Base-by-base conservation (phyloP, 2,888 invertebrate species). In the Ophion ellenae region DNA sequence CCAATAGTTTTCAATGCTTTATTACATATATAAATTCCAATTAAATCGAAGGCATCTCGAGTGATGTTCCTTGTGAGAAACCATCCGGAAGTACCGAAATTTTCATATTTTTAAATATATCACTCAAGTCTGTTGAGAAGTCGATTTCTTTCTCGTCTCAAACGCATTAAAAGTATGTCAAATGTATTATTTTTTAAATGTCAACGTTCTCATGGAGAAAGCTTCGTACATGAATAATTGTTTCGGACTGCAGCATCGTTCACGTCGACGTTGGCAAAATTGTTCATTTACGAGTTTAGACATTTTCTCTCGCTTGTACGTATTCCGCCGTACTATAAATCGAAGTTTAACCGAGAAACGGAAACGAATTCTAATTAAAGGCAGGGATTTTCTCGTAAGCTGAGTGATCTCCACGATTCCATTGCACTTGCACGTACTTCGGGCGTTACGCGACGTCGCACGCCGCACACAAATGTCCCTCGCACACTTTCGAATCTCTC, bases 301-400 rank as follows among this genome's bases (percentile, higher is more conserved):
- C 20, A 59, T 32, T 32, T 20, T 73, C 28, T 11, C 32, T 70
- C 28, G 17, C 5, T 14, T 11, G 45, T 67, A 2, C 53, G 2
- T 36, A 1, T 57, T 66, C 66, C 6, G 20, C 57, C n/a, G 73
- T 40, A n/a, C n/a, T 17, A 53, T 14, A 70, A 61, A 61, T 63
- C 53, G 70, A 71, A 28, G 47, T 67, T 66, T 53, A 75, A 20
- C 64, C 28, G 59, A 69, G 45, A 74, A 83, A 81, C 83, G 80
- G 81, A 86, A 86, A 86, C 66, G 83, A 81, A 86, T 86, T 86
- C 69, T 86, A 83, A 86, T 83, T 80, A 83, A 83, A 83, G 77
- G 61, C 85, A 57, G 32, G 78, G 24, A 69, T 79, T 70, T 80
- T 71, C 83, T 17, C 57, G 76, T 63, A 73, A 76, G 77, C 59